phyloP scores from a whole-genome alignment of 2,797 vertebrate genomes.

The Cuniculus paca region DNA sequence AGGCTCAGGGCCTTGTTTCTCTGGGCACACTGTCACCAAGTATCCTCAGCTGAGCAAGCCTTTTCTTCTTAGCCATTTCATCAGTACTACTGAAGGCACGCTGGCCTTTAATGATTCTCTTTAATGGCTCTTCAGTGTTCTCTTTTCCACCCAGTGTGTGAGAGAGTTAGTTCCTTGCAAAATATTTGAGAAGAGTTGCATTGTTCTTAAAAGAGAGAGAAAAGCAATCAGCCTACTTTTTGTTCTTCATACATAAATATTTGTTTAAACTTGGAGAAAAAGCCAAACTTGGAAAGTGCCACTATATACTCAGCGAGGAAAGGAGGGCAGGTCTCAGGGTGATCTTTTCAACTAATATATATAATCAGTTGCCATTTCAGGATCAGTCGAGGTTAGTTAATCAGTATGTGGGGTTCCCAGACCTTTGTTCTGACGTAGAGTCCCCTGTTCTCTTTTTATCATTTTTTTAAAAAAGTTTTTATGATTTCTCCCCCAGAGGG shows the following conservation, averaged over 20 bases:
- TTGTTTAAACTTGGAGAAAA: constrained; percentile 58
- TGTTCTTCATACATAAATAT: constrained; percentile 59
- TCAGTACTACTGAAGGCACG: too few relatives aligned
- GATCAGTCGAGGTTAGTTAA: not conserved
- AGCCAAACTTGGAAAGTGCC: not conserved
- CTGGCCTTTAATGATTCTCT: not conserved
- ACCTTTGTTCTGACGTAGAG: constrained; percentile 22
- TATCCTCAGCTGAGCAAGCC: not conserved
- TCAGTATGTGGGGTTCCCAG: not conserved
- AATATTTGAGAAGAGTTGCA: constrained; percentile 44
- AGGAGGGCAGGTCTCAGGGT: not conserved
- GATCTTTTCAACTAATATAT: not conserved
- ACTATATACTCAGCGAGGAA: not conserved
- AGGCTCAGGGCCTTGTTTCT: not conserved
- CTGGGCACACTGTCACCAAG: not conserved
- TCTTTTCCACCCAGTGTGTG: not conserved
- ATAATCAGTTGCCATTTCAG: not conserved
- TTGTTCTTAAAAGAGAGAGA: constrained; percentile 49
- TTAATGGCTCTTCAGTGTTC: not conserved
- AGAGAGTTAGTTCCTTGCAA: constrained; percentile 5
- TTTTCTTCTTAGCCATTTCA: not conserved
- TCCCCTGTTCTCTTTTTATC: constrained; percentile 1
- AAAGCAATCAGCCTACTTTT: constrained; percentile 26
- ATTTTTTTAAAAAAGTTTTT: constrained; percentile 24
- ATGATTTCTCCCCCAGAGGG: not conserved